phyloP scores from a whole-genome alignment of 2,113 vertebrate species.

The Candoia aspera region DNA sequence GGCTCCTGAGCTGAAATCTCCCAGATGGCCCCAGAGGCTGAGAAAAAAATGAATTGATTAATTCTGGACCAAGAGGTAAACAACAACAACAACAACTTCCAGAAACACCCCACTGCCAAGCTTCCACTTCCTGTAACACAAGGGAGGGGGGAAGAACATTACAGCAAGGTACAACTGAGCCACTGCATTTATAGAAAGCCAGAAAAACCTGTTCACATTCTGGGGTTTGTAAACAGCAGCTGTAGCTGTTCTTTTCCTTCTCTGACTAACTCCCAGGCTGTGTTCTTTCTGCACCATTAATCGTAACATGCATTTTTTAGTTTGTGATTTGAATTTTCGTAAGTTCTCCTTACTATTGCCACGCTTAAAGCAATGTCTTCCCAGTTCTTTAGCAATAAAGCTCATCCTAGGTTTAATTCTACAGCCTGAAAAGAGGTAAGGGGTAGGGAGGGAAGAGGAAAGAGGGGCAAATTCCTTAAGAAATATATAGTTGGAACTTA shows the following conservation, averaged over 20 bases:
- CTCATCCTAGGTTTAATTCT: background rate
- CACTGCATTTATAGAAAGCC: rapidly evolving
- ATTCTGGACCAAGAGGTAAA: background rate
- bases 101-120: background rate
- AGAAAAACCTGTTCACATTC: background rate
- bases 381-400: too few relatives aligned
- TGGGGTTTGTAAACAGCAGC: background rate
- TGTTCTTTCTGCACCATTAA: background rate
- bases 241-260: background rate
- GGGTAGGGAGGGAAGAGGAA: background rate
- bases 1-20: background rate
- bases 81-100: background rate
- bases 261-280: background rate
- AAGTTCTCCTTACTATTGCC: background rate
- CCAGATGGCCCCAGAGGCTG: background rate
- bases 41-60: background rate
- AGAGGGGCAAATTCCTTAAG: background rate
- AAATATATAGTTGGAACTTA: background rate
- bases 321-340: background rate
- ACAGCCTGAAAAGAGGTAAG: too few relatives aligned
- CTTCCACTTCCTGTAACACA: background rate
- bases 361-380: too few relatives aligned
- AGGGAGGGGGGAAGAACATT: too few relatives aligned
- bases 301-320: background rate
- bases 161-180: background rate